Evolutionary conservation across 2,797 vertebrate genomes (phyloP), one percentile per base, ranked within the genome.

Genomic region (Morelia viridis): DNA sequence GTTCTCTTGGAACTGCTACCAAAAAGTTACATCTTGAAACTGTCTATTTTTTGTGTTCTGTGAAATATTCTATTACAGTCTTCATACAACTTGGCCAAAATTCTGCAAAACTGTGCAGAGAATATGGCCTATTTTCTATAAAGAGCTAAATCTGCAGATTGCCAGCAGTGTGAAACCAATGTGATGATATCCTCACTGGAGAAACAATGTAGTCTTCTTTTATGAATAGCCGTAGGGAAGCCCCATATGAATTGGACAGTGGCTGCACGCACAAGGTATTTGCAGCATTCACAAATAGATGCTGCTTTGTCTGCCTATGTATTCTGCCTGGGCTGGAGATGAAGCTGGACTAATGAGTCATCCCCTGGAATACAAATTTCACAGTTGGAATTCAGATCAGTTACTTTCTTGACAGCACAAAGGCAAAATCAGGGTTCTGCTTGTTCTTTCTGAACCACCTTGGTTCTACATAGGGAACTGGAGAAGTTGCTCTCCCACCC

Each of bases 361-460:
- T 86, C 88, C 80, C 92, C 64, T 91, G 90, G 84, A 86, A 91
- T 80, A 62, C 61, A 61, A 87, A 83, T 31, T 61, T 84, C 84
- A 86, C 87, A 87, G 92, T 90, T 93, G 87, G 92, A 76, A 80
- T 85, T 89, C 92, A 87, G 89, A 65, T 92, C 84, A 85, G 60
- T 58, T 57, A 13, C 35, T 68, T 56, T 83, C 53, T 71, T 53
- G 83, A 64, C 64, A 85, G 85, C 12, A 84, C 28, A 53, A 64
- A 89, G 68, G 85, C 65, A 50, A 88, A 90, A 46, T 35, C 11
- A 57, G 92, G 46, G 31, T 62, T 19, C 26, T 76, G 65, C 65
- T 87, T 15, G 13, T 84, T 84, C 53, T 89, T 19, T 68, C 28
- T 31, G 17, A 89, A 11, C 58, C 3, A 35, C 8, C 17, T 62